Conservation (phyloP, 2,113 vertebrate species). For the Grammomys dolichurus region DNA sequence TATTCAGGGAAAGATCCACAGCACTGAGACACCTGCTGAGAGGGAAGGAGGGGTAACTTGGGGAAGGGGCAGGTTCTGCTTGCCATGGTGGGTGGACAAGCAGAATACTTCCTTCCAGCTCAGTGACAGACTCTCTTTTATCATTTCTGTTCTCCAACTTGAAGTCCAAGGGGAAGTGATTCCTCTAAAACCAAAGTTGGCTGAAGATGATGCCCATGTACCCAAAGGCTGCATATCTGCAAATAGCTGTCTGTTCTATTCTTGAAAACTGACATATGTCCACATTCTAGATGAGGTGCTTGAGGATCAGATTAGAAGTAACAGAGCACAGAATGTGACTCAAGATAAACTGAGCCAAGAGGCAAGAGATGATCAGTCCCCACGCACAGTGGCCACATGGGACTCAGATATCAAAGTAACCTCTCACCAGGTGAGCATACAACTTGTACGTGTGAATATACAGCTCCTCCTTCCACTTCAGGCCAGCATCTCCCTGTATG, state of each 20-base stretch:
- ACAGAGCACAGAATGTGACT: not conserved
- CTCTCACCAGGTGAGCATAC: not conserved
- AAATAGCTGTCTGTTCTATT: constrained; percentile 71
- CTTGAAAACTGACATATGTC: constrained; percentile 68
- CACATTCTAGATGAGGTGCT: not conserved
- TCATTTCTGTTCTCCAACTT: constrained; percentile 54
- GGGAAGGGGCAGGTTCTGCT: not conserved
- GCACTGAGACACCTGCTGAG: not conserved
- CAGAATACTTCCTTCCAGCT: not conserved
- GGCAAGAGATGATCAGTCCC: not conserved
- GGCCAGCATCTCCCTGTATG: not conserved
- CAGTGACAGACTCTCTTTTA: not conserved
- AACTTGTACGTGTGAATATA: not conserved
- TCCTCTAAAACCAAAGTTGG: constrained; percentile 49
- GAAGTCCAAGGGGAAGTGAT: constrained; percentile 32
- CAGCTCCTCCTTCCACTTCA: fast-evolving
- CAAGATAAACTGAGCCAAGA: not conserved
- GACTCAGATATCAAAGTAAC: fast-evolving
- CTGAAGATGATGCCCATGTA: constrained; percentile 53
- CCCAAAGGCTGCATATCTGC: constrained; percentile 56
- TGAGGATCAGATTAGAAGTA: constrained; percentile 2
- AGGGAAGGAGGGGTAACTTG: fast-evolving
- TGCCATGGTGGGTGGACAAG: fast-evolving
- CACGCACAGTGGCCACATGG: fast-evolving
- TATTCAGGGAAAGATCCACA: fast-evolving